Conservation (phyloP, 2,113 vertebrate species). For the Centropus bengalensis region DNA sequence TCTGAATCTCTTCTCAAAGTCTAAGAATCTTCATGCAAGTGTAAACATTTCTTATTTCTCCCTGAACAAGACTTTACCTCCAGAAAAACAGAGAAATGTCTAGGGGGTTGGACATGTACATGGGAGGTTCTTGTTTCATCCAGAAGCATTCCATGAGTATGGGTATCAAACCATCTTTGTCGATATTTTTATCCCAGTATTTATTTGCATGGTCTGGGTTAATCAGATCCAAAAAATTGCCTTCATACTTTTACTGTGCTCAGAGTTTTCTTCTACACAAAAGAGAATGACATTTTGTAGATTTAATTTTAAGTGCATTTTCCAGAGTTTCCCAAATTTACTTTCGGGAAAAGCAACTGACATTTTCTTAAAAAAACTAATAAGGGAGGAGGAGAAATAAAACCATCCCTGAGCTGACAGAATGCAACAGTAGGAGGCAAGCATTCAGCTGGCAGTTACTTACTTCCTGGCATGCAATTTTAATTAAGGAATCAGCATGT, state of each 20-base stretch:
- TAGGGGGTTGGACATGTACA: too few relatives aligned
- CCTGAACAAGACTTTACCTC: not conserved
- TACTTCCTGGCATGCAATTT: conserved; percentile 75
- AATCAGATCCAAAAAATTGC: not conserved
- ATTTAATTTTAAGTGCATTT: conserved; percentile 3
- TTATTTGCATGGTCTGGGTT: not conserved
- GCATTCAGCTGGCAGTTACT: conserved; percentile 71
- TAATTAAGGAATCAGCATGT: conserved; percentile 78
- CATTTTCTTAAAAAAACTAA: conserved; percentile 29
- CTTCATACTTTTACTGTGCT: not conserved
- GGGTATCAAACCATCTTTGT: not conserved
- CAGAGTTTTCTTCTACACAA: not conserved
- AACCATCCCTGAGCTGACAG: conserved; percentile 61
- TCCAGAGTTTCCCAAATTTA: conserved; percentile 12
- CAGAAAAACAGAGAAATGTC: not conserved
- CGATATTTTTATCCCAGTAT: not conserved
- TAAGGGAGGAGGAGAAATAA: conserved; percentile 19
- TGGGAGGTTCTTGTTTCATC: not conserved
- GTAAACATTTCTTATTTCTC: not conserved
- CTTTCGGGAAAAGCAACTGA: conserved; percentile 29
- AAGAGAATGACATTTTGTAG: not conserved
- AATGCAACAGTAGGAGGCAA: conserved; percentile 73
- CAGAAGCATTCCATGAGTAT: not conserved
- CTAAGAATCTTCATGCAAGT: not conserved
- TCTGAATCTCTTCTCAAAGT: not conserved